Evolutionary conservation across 2,888 invertebrate species (phyloP).

Genomic region (Limenitis camilla): DNA sequence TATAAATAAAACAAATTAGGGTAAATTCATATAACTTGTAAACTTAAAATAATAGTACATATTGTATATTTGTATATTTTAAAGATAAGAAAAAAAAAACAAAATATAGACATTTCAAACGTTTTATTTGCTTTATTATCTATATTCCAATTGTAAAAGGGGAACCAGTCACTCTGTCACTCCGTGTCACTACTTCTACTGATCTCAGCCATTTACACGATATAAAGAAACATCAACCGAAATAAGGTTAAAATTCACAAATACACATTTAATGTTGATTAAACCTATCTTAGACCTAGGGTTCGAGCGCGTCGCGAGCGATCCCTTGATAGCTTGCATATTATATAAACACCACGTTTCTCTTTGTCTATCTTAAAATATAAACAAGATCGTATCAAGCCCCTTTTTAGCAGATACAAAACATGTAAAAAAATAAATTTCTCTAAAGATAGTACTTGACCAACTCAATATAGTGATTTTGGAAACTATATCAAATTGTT

Average conservation of each 20-base stretch:
- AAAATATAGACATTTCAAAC: constrained; percentile 48
- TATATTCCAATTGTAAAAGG: constrained; percentile 74
- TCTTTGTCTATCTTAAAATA: too few relatives aligned
- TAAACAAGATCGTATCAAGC: too few relatives aligned
- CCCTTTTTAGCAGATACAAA: too few relatives aligned
- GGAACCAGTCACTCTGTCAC: constrained; percentile 70
- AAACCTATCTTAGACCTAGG: constrained; percentile 55
- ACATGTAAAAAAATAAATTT: too few relatives aligned
- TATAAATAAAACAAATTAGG: not conserved
- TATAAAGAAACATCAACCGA: constrained; percentile 70
- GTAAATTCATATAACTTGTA: constrained; percentile 14
- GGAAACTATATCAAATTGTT: too few relatives aligned
- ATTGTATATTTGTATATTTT: constrained; percentile 39
- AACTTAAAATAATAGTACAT: constrained; percentile 31
- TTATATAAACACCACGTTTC: too few relatives aligned
- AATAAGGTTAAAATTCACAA: constrained; percentile 71
- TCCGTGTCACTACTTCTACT: constrained; percentile 68
- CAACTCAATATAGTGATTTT: too few relatives aligned
- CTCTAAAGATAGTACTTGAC: too few relatives aligned
- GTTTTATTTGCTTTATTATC: constrained; percentile 69
- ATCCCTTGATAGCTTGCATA: not conserved
- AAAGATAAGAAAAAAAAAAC: constrained; percentile 43
- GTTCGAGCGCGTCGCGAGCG: constrained; percentile 29
- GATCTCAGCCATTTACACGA: constrained; percentile 70
- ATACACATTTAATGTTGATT: constrained; percentile 74